Conservation (phyloP, 1,140 invertebrate genomes). For the Aphidius ervi region DNA sequence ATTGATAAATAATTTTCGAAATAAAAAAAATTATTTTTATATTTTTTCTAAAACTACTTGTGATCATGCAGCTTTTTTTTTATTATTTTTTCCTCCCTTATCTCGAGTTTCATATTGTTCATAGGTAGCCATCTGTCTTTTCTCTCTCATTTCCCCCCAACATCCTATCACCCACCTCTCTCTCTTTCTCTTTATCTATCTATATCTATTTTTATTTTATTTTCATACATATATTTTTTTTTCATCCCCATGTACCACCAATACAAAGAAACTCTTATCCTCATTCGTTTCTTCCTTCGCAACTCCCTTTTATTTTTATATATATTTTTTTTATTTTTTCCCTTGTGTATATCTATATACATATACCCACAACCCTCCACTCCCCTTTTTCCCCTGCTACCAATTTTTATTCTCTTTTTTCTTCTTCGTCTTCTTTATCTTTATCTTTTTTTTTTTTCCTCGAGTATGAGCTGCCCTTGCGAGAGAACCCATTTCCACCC, state of each 20-base stretch:
- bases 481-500: constrained; percentile 26
- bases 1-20: too few species aligned
- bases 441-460: too few species aligned
- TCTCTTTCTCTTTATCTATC: constrained; percentile 12
- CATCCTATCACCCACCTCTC: constrained; percentile 23
- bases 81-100: constrained; percentile 36
- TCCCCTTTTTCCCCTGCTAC: too few species aligned
- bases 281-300: constrained; percentile 4
- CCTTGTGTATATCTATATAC: too few species aligned
- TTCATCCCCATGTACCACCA: neutral
- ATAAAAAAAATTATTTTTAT: neutral
- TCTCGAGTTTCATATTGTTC: constrained; percentile 54
- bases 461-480: neutral
- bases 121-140: constrained; percentile 46
- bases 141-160: constrained; percentile 27
- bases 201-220: constrained; percentile 12
- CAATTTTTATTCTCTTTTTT: too few species aligned
- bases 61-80: neutral
- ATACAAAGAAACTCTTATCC: neutral
- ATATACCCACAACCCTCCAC: too few species aligned
- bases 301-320: neutral
- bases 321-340: too few species aligned
- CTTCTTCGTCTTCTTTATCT: too few species aligned
- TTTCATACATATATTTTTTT: neutral
- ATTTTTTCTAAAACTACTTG: neutral